These are phyloP conservation scores for Penaeus japonicus DNA, from an alignment of 1,140 invertebrate genomes.

Conservation along the genomic window DNA sequence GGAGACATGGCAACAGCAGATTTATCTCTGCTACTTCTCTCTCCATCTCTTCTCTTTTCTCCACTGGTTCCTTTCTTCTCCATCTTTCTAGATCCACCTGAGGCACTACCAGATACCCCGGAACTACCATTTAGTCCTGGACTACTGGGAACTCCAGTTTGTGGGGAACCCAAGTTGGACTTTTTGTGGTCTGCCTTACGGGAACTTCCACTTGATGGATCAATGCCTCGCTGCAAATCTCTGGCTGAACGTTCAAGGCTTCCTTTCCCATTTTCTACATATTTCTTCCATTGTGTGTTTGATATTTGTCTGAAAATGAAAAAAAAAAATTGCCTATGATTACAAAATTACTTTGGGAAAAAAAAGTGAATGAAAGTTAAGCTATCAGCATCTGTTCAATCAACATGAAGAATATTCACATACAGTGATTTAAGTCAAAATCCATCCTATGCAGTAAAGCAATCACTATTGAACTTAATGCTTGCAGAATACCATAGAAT, in stretches of 20 bases:
- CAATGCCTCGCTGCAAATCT: constrained; percentile 50
- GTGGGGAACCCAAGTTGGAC: constrained; percentile 43
- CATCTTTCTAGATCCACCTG: constrained; percentile 33
- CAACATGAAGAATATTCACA: neutral
- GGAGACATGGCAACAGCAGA: constrained; percentile 15
- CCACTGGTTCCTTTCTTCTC: constrained; percentile 55
- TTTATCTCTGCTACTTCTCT: constrained; percentile 43
- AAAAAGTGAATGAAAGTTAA: neutral
- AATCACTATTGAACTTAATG: too few relatives aligned
- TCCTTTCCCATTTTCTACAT: constrained; percentile 66
- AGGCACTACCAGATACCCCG: constrained; percentile 1
- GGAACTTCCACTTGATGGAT: constrained; percentile 37
- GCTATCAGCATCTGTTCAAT: neutral
- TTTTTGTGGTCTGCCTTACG: constrained; percentile 57
- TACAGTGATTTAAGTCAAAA: too few relatives aligned
- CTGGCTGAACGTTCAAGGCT: constrained; percentile 41
- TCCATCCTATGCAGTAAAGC: too few relatives aligned
- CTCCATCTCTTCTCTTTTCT: constrained; percentile 50
- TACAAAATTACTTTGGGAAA: neutral
- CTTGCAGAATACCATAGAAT: too few relatives aligned
- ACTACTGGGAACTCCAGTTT: constrained; percentile 40
- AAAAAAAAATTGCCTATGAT: too few relatives aligned
- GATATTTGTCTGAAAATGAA: constrained; percentile 64
- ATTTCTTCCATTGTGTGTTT: constrained; percentile 71
- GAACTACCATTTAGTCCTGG: constrained; percentile 23